Conservation (phyloP, 2,113 vertebrate species). For the Colinus virginianus region DNA sequence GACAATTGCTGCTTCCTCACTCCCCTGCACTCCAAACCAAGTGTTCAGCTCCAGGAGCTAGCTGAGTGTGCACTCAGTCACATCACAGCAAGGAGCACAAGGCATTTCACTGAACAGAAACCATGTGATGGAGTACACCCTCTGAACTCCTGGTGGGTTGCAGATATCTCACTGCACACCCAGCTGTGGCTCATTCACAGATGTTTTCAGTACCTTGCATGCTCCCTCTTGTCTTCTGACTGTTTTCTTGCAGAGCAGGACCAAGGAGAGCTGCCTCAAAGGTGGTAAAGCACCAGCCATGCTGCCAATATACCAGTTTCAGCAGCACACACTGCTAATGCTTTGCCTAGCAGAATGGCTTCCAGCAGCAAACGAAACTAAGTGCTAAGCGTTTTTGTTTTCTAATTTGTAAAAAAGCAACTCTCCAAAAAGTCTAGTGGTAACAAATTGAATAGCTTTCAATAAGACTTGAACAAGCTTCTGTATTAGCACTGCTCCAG, state of each 20-base stretch:
- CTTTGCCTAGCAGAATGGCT: neutral
- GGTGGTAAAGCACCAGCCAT: neutral
- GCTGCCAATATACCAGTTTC: neutral
- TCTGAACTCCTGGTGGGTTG: neutral
- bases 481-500: neutral
- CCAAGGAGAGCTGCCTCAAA: neutral
- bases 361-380: neutral
- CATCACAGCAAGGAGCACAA: neutral
- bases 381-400: neutral
- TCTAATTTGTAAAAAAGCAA: neutral
- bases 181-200: neutral
- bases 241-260: neutral
- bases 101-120: neutral
- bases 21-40: neutral
- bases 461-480: neutral
- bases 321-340: neutral
- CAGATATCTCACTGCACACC: neutral
- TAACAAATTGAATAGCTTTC: neutral
- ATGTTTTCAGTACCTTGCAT: neutral
- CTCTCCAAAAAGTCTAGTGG: neutral
- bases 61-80: neutral
- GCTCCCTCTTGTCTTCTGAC: neutral
- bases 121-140: neutral
- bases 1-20: neutral
- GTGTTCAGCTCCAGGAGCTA: neutral